Percentiles rank a stretch among this genome's conserved stretches.
These are phyloP conservation scores for Hymenochirus boettgeri DNA, from an alignment of 2,113 vertebrate species.

Conservation along the genomic window DNA sequence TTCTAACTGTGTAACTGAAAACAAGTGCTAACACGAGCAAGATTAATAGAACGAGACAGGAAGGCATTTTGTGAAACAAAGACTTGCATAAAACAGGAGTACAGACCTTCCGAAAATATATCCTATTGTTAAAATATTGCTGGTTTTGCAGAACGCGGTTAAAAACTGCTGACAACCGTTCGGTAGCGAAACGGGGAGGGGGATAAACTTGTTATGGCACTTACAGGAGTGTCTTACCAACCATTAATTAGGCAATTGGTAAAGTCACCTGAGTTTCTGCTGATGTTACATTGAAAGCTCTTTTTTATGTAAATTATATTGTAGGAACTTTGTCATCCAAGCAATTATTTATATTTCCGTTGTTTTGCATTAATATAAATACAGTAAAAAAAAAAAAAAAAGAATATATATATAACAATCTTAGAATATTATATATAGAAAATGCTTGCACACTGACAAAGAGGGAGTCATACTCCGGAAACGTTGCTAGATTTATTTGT, in stretches of 20 bases:
- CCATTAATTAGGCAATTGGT: constrained; percentile 12
- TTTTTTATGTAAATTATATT: too few species aligned
- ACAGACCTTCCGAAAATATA: constrained; percentile 19
- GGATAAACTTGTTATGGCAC: constrained; percentile 11
- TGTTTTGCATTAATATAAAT: too few species aligned
- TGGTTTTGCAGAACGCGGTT: constrained; percentile 3
- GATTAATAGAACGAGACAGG: constrained; percentile 13
- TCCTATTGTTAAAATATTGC: constrained; percentile 22
- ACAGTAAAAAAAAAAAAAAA: too few species aligned
- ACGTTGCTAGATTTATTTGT: too few species aligned
- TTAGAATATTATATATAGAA: too few species aligned
- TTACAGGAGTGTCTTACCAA: neutral
- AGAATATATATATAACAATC: too few species aligned
- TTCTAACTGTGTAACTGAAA: constrained; percentile 5
- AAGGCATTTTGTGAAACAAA: neutral
- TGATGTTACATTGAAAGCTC: too few species aligned
- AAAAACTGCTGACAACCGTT: constrained; percentile 6
- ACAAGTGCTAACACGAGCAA: constrained; percentile 10
- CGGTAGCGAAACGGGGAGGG: constrained; percentile 27
- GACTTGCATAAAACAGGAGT: neutral
- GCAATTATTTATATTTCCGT: too few species aligned
- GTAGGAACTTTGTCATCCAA: too few species aligned
- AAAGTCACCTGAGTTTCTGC: too few species aligned
- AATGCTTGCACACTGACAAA: too few species aligned
- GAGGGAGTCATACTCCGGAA: too few species aligned